A percentile compares a stretch with the other conserved stretches of the same genome.
These are phyloP conservation scores for Tragelaphus strepsiceros DNA, from an alignment of 2,113 vertebrate species.

Conservation along the genomic window DNA sequence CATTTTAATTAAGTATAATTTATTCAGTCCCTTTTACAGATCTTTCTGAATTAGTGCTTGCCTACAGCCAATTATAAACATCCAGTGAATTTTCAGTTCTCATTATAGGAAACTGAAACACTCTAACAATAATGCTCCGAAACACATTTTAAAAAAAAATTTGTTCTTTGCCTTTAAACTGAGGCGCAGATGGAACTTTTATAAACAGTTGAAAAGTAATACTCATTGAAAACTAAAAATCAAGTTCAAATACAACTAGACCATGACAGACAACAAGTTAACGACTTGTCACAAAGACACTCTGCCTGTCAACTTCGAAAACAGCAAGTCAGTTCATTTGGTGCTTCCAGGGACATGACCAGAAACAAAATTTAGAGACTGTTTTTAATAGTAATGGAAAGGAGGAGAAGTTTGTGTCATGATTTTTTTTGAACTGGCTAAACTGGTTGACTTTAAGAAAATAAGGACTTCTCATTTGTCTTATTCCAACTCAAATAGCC, in stretches of 20 bases:
- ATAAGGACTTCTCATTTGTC: not conserved
- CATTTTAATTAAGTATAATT: conserved; percentile 75
- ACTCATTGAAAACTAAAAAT: conserved; percentile 67
- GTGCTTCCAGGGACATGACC: conserved; percentile 20
- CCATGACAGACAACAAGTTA: conserved; percentile 23
- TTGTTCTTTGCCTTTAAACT: conserved; percentile 37
- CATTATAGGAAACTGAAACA: conserved; percentile 71
- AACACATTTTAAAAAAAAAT: not conserved
- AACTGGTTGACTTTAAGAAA: not conserved
- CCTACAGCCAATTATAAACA: conserved; percentile 75
- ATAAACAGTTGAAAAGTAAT: not conserved
- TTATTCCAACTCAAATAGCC: not conserved
- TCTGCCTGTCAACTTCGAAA: conserved; percentile 51
- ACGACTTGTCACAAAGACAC: conserved; percentile 47
- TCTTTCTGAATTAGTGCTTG: conserved; percentile 68
- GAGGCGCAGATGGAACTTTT: conserved; percentile 44
- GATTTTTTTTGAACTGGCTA: not conserved
- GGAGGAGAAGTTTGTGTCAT: not conserved
- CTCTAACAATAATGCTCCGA: conserved; percentile 70
- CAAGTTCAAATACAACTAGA: conserved; percentile 61
- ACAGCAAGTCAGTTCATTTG: not conserved
- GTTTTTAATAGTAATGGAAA: conserved; percentile 38
- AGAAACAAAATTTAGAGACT: conserved; percentile 46
- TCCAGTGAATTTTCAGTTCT: conserved; percentile 69
- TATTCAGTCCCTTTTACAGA: conserved; percentile 72